Base-by-base conservation (phyloP, 2,888 invertebrate genomes). In the Minunthozetes semirufus region DNA sequence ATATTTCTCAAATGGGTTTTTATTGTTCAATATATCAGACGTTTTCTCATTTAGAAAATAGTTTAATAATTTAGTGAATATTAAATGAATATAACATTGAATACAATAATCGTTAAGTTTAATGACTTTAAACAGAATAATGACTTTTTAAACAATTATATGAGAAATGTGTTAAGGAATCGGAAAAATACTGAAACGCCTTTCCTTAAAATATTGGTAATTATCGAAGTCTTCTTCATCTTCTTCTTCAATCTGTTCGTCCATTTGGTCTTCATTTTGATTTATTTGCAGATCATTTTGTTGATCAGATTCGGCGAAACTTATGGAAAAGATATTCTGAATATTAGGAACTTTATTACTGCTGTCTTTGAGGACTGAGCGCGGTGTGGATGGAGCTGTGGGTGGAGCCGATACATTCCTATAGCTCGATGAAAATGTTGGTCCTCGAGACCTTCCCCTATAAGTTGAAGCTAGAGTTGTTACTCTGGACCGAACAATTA, bases 171-270 rank as follows among this genome's bases (percentile, higher is more conserved):
- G 19, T 50, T n/a, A 74, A 46, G 74, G 46, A 74, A 74, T 74
- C 9, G 74, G 74, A 33, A 74, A 74, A 42, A 74, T 53, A 63
- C 74, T 74, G 8, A 63, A 74, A n/a, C 74, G 74, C 11, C 74
- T 63, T 50, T 74, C 74, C 1, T 66, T 61, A 17, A 74, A 61
- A 22, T 50, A 74, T 19, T 74, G 74, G 15, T 66, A 17, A 27
- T 33, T 61, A 46, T 74, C 63, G 17, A 46, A 61, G 2, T 74
- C 42, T 25, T 74, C 74, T 9, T 74, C 74, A 48, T 74, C 74
- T n/a, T 63, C n/a, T 50, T 38, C 63, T 1, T 59, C 29, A 0
- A 59, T 8, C 27, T 19, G 46, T 46, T 74, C 68, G 19, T 42
- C 66, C 4, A 19, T 4, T 56, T 56, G 22, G 42, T 42, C 19